Percentiles rank a stretch among this genome's conserved stretches.
phyloP scores from a whole-genome alignment of 2,797 vertebrate genomes.

The Lerista edwardsae region DNA sequence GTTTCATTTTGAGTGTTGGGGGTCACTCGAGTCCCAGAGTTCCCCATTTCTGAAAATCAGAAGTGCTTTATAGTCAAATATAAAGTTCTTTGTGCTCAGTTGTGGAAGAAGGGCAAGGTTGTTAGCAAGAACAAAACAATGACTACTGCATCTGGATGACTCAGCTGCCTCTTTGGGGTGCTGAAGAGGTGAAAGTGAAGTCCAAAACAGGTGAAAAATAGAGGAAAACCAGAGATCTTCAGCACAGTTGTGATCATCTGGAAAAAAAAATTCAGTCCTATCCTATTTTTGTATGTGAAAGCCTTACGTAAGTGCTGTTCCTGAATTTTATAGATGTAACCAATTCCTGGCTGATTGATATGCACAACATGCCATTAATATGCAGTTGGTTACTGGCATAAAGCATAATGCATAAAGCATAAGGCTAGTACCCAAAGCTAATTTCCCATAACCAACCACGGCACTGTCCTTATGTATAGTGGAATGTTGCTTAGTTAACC shows the following conservation, averaged over 20 bases:
- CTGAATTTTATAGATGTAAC: not conserved
- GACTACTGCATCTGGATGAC: no score
- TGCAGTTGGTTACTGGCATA: constrained; percentile 29
- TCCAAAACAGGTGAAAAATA: no score
- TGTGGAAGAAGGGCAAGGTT: no score
- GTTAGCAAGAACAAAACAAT: no score
- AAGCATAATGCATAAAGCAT: not conserved
- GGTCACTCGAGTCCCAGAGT: no score
- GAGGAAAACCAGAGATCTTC: no score
- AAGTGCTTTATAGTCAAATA: no score
- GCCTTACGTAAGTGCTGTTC: not conserved
- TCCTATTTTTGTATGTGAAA: not conserved
- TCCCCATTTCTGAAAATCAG: no score
- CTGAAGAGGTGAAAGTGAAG: not conserved
- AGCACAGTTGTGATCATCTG: not conserved
- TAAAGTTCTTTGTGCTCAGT: no score
- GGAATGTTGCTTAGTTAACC: constrained; percentile 19
- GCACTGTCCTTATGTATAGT: not conserved
- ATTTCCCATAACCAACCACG: constrained; percentile 45
- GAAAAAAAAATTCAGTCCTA: not conserved
- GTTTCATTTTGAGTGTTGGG: no score
- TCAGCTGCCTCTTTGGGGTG: no score
- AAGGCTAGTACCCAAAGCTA: not conserved
- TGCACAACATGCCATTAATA: constrained; percentile 26
- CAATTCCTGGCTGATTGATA: not conserved